Evolutionary conservation across 2,888 invertebrate species (phyloP).

Genomic region (Synergus gifuensis): DNA sequence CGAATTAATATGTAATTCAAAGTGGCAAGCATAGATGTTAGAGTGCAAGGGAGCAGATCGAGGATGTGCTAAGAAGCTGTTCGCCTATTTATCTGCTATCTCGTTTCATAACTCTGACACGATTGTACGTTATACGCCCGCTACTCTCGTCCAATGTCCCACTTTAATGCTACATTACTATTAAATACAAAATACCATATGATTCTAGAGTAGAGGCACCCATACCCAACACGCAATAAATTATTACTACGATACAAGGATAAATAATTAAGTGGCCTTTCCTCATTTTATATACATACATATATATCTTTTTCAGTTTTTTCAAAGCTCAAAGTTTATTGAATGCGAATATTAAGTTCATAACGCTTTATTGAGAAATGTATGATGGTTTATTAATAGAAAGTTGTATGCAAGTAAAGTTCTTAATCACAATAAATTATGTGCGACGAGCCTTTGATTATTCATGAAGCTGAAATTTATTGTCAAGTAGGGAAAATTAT

Average conservation of each 20-base stretch:
- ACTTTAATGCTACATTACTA: background rate
- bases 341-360: background rate
- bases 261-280: background rate
- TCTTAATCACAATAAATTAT: background rate
- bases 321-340: background rate
- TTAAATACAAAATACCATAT: background rate
- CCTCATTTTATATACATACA: background rate
- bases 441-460: background rate
- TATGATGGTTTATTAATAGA: constrained; percentile 3
- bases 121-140: constrained; percentile 16
- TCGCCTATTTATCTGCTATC: constrained; percentile 53
- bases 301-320: no score
- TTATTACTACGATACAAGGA: background rate
- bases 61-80: constrained; percentile 33
- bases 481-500: background rate
- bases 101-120: constrained; percentile 56
- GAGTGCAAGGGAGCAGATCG: constrained; percentile 11
- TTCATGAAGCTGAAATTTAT: background rate
- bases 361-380: background rate
- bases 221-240: background rate
- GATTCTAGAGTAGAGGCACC: background rate
- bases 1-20: constrained; percentile 40
- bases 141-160: constrained; percentile 3
- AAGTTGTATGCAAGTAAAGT: background rate
- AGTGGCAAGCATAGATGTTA: background rate